phyloP scores from a whole-genome alignment of 2,888 invertebrate genomes.

The Drosophila testacea region DNA sequence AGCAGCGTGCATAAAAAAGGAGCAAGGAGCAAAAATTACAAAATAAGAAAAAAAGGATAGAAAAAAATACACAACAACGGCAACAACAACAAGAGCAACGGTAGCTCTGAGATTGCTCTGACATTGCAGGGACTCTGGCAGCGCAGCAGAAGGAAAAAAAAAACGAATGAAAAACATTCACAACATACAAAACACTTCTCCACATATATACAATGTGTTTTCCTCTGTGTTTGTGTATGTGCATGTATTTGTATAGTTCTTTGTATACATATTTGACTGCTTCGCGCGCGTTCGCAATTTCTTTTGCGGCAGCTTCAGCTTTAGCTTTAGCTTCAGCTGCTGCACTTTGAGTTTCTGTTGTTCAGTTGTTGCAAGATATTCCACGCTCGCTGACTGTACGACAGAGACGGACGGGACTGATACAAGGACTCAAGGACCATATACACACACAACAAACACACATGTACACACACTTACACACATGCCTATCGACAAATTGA shows the following conservation, averaged over 20 bases:
- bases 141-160: constrained; percentile 29
- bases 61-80: constrained; percentile 36
- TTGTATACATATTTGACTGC: constrained; percentile 68
- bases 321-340: constrained; percentile 46
- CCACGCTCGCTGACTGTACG: constrained; percentile 72
- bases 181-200: constrained; percentile 69
- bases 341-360: constrained; percentile 73
- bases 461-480: constrained; percentile 21
- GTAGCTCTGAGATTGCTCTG: constrained; percentile 48
- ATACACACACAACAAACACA: constrained; percentile 9
- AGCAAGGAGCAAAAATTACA: constrained; percentile 71
- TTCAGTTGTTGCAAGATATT: constrained; percentile 78
- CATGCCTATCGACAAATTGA: constrained; percentile 16
- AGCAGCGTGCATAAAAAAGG: constrained; percentile 74
- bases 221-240: constrained; percentile 32
- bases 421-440: constrained; percentile 40
- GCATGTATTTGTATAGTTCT: constrained; percentile 54
- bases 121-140: constrained; percentile 33
- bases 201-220: constrained; percentile 49
- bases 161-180: constrained; percentile 66
- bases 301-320: constrained; percentile 66
- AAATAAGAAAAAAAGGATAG: constrained; percentile 59
- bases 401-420: constrained; percentile 71
- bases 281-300: constrained; percentile 77
- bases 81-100: constrained; percentile 38